Evolutionary conservation across 2,888 invertebrate species (phyloP), one percentile per base, ranked within the genome.

Genomic region (Gandaritis pyraliata): DNA sequence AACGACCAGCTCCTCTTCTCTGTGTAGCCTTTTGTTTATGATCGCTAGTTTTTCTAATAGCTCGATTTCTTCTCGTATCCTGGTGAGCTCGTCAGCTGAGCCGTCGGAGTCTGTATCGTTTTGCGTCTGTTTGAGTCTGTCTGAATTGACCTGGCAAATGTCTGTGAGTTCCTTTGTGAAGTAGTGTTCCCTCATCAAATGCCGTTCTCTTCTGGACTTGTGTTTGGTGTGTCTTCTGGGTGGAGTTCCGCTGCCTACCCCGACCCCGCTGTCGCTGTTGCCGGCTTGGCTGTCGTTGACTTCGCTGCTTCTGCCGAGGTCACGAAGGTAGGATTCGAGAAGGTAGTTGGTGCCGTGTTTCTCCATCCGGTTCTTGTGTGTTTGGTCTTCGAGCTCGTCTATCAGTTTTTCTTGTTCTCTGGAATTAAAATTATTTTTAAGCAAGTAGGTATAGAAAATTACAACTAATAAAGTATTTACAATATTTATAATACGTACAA

Each of bases 301-400:
- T 73, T 92, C 92, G 62, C 86, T 88, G 71, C 80, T 83, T 66
- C 90, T 73, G 1, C 91, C 90, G 0, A 92, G 75, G 68, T 92
- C 92, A 36, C 91, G 81, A 16, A 96, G 91, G 80, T 96, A 96
- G 0, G 96, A 95, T 82, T 96, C 96, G 13, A 96, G 89, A 50
- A 96, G 92, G 81, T 96, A 96, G 84, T 96, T 96, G 66, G 95
- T 95, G 15, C 96, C 96, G 77, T 96, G 94, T 75, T 95, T 95
- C 68, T 95, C 94, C 85, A 95, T 95, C 50, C 96, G 90, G 47
- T 93, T 94, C 68, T 94, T 94, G 83, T 96, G 96, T 30, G 96
- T 95, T 77, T 96, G 95, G 77, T 96, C 95, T 89, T 96, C 96
- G 72, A 96, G 93, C 75, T 94, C 94, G 67, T 95, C 95, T 72